A percentile compares a stretch with the other conserved stretches of the same genome.
Evolutionary conservation across 2,797 vertebrate species (phyloP).

Genomic region (Erithacus rubecula): DNA sequence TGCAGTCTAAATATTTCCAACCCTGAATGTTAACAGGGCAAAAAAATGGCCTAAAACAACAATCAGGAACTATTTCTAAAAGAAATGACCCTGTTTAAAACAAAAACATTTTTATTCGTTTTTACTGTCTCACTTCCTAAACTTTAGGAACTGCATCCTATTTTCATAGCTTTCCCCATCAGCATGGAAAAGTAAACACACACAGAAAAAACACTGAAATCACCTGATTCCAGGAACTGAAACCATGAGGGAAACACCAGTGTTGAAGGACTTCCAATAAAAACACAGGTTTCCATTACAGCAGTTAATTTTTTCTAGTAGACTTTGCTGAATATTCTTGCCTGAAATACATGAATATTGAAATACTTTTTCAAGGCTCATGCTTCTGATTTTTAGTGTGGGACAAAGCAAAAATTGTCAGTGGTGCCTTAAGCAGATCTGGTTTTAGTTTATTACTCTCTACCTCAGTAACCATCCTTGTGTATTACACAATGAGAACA

Average conservation of each 20-base stretch:
- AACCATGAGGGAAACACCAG: neutral
- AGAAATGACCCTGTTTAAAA: neutral
- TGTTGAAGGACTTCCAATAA: neutral
- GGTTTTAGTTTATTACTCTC: neutral
- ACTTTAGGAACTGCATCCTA: neutral
- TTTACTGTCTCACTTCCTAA: neutral
- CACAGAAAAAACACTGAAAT: neutral
- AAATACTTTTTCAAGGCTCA: neutral
- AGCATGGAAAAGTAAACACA: neutral
- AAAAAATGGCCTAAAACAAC: neutral
- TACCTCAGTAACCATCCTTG: neutral
- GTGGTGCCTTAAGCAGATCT: neutral
- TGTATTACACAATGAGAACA: neutral
- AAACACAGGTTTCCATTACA: neutral
- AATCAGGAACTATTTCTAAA: neutral
- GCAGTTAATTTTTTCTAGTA: neutral
- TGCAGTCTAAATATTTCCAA: neutral
- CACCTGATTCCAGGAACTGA: neutral
- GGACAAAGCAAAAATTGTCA: neutral
- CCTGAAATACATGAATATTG: neutral
- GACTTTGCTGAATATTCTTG: neutral
- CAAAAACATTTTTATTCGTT: neutral
- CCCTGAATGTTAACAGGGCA: neutral
- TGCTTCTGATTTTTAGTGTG: neutral
- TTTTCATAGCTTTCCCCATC: neutral